phyloP scores from a whole-genome alignment of 2,888 invertebrate species.

The Toxonevra muliebris region DNA sequence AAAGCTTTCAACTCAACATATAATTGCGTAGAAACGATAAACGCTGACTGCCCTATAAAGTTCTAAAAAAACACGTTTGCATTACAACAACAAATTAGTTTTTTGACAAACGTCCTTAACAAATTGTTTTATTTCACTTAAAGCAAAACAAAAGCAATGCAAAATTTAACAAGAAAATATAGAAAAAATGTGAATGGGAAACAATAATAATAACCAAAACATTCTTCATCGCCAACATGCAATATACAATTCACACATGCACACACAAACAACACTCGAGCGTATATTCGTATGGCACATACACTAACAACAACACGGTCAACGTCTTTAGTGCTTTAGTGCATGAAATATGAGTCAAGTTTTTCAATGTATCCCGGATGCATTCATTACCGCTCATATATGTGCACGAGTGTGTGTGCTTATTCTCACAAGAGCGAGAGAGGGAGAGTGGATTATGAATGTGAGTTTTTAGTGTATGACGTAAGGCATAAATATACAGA shows the following conservation, averaged over 20 bases:
- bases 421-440: too few species aligned
- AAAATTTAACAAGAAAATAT: not conserved
- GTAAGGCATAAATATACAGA: constrained; percentile 2
- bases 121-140: constrained; percentile 10
- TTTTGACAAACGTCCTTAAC: constrained; percentile 1
- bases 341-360: constrained; percentile 28
- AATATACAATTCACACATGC: not conserved
- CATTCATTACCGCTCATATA: constrained; percentile 23
- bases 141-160: not conserved
- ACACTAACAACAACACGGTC: constrained; percentile 3
- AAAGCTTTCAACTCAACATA: not conserved
- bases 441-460: constrained; percentile 1
- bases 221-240: not conserved
- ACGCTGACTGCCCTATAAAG: too few species aligned
- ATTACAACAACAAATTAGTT: not conserved
- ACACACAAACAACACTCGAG: not conserved
- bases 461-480: not conserved
- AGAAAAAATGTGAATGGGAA: not conserved
- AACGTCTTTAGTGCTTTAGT: constrained; percentile 11
- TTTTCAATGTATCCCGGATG: constrained; percentile 26
- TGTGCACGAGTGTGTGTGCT: not conserved
- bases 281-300: not conserved
- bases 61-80: not conserved
- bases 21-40: too few species aligned
- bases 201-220: not conserved